Conservation (phyloP, 2,888 invertebrate species). For the Thecocarcelia acutangulata region DNA sequence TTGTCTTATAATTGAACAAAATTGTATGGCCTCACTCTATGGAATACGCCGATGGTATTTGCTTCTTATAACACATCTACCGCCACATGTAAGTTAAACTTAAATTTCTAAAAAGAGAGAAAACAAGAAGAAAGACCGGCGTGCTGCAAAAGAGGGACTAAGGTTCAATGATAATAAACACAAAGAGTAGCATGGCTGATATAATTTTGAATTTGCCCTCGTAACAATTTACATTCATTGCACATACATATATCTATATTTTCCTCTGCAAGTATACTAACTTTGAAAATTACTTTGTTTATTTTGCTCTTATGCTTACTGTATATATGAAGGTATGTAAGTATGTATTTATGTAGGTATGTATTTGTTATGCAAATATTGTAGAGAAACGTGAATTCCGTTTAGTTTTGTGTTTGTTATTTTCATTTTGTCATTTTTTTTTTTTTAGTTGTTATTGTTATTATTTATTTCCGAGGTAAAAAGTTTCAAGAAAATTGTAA, state of each 20-base stretch:
- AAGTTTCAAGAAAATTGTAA: slow-evolving; percentile 49
- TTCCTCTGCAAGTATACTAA: not conserved
- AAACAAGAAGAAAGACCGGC: too few relatives aligned
- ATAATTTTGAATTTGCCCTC: too few relatives aligned
- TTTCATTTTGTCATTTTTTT: slow-evolving; percentile 3
- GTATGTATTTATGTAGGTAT: slow-evolving; percentile 12
- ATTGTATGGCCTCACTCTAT: too few relatives aligned
- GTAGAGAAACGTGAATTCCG: slow-evolving; percentile 35
- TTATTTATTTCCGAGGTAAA: slow-evolving; percentile 14
- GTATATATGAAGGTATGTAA: slow-evolving; percentile 16
- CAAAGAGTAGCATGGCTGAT: too few relatives aligned
- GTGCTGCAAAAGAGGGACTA: too few relatives aligned
- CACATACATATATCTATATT: not conserved
- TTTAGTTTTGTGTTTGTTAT: slow-evolving; percentile 9
- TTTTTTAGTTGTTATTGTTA: not conserved
- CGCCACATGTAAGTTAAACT: too few relatives aligned
- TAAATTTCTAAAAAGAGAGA: too few relatives aligned
- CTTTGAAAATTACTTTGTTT: slow-evolving; percentile 49
- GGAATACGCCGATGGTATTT: too few relatives aligned
- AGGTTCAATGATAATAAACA: too few relatives aligned
- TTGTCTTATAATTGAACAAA: too few relatives aligned
- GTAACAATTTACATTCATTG: too few relatives aligned
- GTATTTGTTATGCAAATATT: slow-evolving; percentile 55
- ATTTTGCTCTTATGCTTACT: slow-evolving; percentile 25
- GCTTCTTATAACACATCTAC: too few relatives aligned